Evolutionary conservation across 2,113 vertebrate species (phyloP), one percentile per base, ranked within the genome.

Genomic region (Macquaria australasica): DNA sequence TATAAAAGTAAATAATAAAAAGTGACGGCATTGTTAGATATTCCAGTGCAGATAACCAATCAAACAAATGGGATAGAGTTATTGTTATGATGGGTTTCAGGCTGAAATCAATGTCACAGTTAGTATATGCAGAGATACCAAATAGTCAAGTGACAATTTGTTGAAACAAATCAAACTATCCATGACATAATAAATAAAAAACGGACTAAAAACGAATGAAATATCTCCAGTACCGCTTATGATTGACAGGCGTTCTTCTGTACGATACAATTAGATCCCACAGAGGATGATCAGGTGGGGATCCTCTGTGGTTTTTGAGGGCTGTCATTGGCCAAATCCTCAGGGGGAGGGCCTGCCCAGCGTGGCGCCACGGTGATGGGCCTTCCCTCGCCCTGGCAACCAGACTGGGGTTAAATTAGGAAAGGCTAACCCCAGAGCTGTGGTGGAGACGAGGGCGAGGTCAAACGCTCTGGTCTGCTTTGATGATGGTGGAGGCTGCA

Each of bases 351-450:
- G 89, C 89, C 77, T 87, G 87, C 91, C 89, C 89, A 81, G 86
- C 34, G 15, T 83, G 93, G 91, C 85, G 90, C 93, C 87, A 73
- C 5, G 74, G 51, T 55, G 58, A 73, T 77, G 87, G 85, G 85
- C 86, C 82, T 81, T 87, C 73, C 75, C 87, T 87, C 69, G 51
- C 85, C 82, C 64, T 66, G 81, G 81, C 88, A 87, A 85, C 82
- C 84, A 88, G 82, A 83, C 85, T 53, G 73, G 82, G 85, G 88
- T 93, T 94, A 95, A 93, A 95, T 94, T 91, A 89, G 90, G 89
- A 94, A 91, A 77, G 76, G 86, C 90, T 81, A 91, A 91, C 94
- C 92, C 91, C 85, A 93, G 84, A 93, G 70, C 66, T 90, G 87
- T 83, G 92, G 94, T 83, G 60, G 69, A 84, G 91, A 83, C 60